Conservation (phyloP, 2,797 vertebrate species). For the Sylvilagus floridanus region DNA sequence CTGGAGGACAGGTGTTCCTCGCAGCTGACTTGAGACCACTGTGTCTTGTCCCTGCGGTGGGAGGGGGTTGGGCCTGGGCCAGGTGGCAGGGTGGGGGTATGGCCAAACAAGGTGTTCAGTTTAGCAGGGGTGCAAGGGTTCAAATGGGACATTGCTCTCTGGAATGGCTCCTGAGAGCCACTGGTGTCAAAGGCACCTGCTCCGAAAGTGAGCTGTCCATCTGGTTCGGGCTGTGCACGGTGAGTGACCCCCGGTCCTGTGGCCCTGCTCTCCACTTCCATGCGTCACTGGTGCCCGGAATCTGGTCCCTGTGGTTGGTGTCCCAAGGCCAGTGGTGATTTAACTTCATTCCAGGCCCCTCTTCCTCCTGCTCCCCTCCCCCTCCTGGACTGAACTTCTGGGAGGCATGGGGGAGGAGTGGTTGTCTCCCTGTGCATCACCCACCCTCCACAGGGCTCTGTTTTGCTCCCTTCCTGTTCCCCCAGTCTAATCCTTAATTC, state of each 20-base stretch:
- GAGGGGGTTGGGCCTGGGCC: neutral
- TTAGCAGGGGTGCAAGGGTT: neutral
- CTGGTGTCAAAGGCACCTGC: neutral
- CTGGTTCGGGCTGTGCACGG: too few relatives aligned
- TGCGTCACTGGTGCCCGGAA: neutral
- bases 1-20: neutral
- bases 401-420: neutral
- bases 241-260: too few relatives aligned
- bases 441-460: neutral
- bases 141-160: rapidly evolving
- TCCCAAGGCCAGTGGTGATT: neutral
- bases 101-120: neutral
- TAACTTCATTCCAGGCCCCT: neutral
- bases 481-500: neutral
- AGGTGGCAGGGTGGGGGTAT: neutral
- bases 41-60: neutral
- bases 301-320: neutral
- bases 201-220: neutral
- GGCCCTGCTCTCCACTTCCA: neutral
- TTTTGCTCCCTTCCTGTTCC: neutral
- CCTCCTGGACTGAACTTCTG: neutral
- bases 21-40: rapidly evolving
- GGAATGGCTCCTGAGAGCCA: neutral
- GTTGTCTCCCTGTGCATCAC: neutral
- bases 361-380: neutral